Conservation (phyloP, 2,888 invertebrate genomes). For the Entomobrya multifasciata region DNA sequence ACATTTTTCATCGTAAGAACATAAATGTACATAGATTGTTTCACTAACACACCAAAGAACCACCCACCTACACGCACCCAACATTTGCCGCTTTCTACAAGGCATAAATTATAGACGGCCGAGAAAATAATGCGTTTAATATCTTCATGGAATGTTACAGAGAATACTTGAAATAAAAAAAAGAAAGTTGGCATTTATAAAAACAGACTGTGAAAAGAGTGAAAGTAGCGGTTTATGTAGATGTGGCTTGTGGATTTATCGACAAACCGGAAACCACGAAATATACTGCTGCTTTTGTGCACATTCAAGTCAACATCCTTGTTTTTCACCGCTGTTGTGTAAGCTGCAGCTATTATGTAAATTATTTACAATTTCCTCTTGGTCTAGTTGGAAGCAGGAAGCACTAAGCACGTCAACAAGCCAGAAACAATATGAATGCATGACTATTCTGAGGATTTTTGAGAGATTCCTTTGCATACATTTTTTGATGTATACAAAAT, state of each 20-base stretch:
- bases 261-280: conserved; percentile 10
- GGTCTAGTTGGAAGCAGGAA: conserved; percentile 24
- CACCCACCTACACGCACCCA: too few species aligned
- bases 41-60: not conserved
- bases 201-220: not conserved
- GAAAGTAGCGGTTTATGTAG: too few species aligned
- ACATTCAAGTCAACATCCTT: not conserved
- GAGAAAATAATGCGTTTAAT: conserved; percentile 2
- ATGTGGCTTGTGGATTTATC: not conserved
- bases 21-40: conserved; percentile 18
- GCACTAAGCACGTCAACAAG: conserved; percentile 29
- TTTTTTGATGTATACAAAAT: too few species aligned
- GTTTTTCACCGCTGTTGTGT: not conserved
- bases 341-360: conserved; percentile 13
- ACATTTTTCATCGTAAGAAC: conserved; percentile 34
- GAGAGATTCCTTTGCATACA: too few species aligned
- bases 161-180: too few species aligned
- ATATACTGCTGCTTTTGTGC: conserved; percentile 7
- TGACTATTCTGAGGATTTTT: too few species aligned
- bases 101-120: conserved; percentile 19
- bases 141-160: too few species aligned
- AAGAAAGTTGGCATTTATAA: conserved; percentile 17
- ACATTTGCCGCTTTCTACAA: too few species aligned
- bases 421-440: not conserved
- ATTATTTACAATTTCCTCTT: conserved; percentile 27